phyloP scores from a whole-genome alignment of 2,113 vertebrate genomes.

The Coturnix japonica region DNA sequence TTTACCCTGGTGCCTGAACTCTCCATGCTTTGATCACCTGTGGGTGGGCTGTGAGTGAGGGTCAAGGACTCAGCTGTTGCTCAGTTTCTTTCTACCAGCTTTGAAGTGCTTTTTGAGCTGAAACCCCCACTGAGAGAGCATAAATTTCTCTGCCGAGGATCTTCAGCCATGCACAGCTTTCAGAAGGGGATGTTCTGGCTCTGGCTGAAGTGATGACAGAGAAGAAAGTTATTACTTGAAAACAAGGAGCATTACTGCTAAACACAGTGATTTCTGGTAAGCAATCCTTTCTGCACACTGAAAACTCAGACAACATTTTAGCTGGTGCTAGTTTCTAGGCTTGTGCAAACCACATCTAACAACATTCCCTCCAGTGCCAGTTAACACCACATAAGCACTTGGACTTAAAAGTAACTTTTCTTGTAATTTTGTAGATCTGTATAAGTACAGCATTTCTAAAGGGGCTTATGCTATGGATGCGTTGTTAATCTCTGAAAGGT shows the following conservation, averaged over 20 bases:
- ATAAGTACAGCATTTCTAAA: neutral
- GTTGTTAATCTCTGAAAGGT: neutral
- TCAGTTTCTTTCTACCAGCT: neutral
- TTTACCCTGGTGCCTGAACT: neutral
- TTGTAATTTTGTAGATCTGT: neutral
- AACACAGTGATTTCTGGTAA: neutral
- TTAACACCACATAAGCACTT: neutral
- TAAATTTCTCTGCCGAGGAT: neutral
- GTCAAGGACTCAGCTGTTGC: neutral
- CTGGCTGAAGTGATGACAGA: fast-evolving
- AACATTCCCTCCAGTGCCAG: neutral
- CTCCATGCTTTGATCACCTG: neutral
- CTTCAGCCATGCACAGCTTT: neutral
- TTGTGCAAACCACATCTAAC: neutral
- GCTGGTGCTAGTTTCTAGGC: neutral
- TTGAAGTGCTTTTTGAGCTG: neutral
- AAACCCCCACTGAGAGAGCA: neutral
- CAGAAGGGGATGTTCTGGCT: neutral
- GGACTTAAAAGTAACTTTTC: neutral
- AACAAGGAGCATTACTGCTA: neutral
- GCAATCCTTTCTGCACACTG: neutral
- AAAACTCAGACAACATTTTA: neutral
- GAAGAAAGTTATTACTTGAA: neutral
- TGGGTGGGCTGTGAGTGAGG: neutral
- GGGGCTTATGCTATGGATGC: neutral